phyloP scores from a whole-genome alignment of 2,888 invertebrate species.

The Drosophila dives region DNA sequence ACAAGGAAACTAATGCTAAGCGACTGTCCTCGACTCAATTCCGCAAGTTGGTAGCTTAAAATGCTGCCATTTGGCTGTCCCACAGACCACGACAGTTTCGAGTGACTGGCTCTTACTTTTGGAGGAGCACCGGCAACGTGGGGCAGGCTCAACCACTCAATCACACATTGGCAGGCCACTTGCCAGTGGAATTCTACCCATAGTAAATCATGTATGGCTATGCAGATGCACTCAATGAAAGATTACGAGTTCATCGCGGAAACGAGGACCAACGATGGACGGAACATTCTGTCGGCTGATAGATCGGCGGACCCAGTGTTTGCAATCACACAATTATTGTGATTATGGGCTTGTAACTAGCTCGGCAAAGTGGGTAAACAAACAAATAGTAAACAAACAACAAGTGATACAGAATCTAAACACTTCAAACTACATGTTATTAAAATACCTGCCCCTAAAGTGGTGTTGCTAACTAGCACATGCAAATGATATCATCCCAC shows the following conservation, averaged over 20 bases:
- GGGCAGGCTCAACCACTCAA: neutral
- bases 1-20: slow-evolving; percentile 32
- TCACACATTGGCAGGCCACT: slow-evolving; percentile 21
- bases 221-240: slow-evolving; percentile 47
- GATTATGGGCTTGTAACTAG: slow-evolving; percentile 31
- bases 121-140: neutral
- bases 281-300: slow-evolving; percentile 20
- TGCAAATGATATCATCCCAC: slow-evolving; percentile 3
- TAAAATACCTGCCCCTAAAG: slow-evolving; percentile 61
- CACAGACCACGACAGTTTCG: slow-evolving; percentile 6
- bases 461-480: slow-evolving; percentile 11
- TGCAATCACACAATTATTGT: slow-evolving; percentile 14
- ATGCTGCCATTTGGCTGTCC: slow-evolving; percentile 6
- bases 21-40: slow-evolving; percentile 18
- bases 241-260: slow-evolving; percentile 9
- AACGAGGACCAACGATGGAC: slow-evolving; percentile 8
- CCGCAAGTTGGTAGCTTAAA: slow-evolving; percentile 14
- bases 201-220: slow-evolving; percentile 5
- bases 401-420: slow-evolving; percentile 18
- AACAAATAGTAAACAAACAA: slow-evolving; percentile 11
- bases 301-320: slow-evolving; percentile 25
- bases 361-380: slow-evolving; percentile 20
- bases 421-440: slow-evolving; percentile 60
- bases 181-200: slow-evolving; percentile 53
- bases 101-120: slow-evolving; percentile 25